Percentiles rank a stretch among this genome's conserved stretches.
Evolutionary conservation across 1,140 invertebrate species (phyloP).

Genomic region (Drosophila nikananu): DNA sequence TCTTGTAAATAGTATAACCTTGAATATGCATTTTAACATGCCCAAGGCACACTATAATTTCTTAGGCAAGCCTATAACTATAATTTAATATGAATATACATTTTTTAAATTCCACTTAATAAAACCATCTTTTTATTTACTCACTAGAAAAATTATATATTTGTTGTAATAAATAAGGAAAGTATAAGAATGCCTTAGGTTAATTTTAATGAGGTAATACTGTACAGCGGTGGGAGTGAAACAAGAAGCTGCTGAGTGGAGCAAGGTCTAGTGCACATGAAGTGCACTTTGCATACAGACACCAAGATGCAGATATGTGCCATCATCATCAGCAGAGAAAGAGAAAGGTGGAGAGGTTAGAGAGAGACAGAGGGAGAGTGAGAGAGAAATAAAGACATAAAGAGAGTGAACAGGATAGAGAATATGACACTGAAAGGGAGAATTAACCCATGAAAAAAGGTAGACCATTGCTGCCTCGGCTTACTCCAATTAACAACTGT

Average conservation of each 20-base stretch:
- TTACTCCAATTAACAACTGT: constrained; percentile 2
- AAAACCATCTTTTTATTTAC: too few relatives aligned
- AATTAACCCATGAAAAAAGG: constrained; percentile 26
- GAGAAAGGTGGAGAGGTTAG: neutral
- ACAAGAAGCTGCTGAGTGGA: constrained; percentile 24
- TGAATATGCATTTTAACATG: neutral
- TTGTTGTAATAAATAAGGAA: too few relatives aligned
- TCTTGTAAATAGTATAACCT: neutral
- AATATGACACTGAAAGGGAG: constrained; percentile 3
- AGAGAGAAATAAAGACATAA: neutral
- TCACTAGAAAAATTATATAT: too few relatives aligned
- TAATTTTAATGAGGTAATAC: neutral
- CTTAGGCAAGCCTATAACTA: neutral
- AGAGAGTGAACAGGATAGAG: neutral
- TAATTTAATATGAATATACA: too few relatives aligned
- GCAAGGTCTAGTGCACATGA: constrained; percentile 67
- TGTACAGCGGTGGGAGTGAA: neutral
- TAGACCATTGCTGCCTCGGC: constrained; percentile 1
- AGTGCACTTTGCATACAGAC: constrained; percentile 38
- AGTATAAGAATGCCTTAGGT: too few relatives aligned
- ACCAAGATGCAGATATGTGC: constrained; percentile 24
- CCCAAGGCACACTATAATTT: neutral
- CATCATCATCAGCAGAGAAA: constrained; percentile 8
- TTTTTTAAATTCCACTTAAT: too few relatives aligned
- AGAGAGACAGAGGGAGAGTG: neutral